Evolutionary conservation across 2,888 invertebrate species (phyloP).

Genomic region (Drosophila subsilvestris): DNA sequence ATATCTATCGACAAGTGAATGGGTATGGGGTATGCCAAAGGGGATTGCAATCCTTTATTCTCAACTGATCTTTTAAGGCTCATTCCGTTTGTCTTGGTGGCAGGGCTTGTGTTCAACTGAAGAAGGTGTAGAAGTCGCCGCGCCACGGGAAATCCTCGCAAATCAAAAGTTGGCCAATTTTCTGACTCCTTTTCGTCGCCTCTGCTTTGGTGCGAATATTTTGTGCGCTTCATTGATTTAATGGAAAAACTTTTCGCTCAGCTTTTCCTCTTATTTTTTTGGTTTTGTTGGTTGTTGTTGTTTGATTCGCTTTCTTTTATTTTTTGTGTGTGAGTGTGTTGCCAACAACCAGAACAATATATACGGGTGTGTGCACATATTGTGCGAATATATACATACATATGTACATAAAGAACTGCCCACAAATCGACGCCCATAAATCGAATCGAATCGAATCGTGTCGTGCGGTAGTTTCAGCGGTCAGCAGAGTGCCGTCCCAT

Average conservation of each 20-base stretch:
- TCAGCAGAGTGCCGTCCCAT: slow-evolving; percentile 33
- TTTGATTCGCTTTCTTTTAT: slow-evolving; percentile 10
- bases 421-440: slow-evolving; percentile 66
- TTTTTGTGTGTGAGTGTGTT: not conserved
- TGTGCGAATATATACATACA: not conserved
- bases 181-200: slow-evolving; percentile 54
- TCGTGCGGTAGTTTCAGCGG: slow-evolving; percentile 21
- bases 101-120: too few relatives aligned
- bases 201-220: slow-evolving; percentile 63
- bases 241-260: slow-evolving; percentile 74
- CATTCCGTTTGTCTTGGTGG: not conserved
- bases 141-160: slow-evolving; percentile 19
- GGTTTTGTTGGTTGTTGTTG: not conserved
- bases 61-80: not conserved
- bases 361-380: not conserved
- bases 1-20: too few relatives aligned
- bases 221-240: slow-evolving; percentile 79
- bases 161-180: slow-evolving; percentile 43
- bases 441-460: slow-evolving; percentile 49
- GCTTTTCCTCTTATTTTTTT: slow-evolving; percentile 12
- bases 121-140: not conserved
- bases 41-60: too few relatives aligned
- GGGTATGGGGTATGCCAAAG: too few relatives aligned
- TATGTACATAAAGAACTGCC: slow-evolving; percentile 10
- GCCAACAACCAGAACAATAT: not conserved